Base-by-base conservation (phyloP, 2,888 invertebrate genomes). In the Aleiodes testaceus region DNA sequence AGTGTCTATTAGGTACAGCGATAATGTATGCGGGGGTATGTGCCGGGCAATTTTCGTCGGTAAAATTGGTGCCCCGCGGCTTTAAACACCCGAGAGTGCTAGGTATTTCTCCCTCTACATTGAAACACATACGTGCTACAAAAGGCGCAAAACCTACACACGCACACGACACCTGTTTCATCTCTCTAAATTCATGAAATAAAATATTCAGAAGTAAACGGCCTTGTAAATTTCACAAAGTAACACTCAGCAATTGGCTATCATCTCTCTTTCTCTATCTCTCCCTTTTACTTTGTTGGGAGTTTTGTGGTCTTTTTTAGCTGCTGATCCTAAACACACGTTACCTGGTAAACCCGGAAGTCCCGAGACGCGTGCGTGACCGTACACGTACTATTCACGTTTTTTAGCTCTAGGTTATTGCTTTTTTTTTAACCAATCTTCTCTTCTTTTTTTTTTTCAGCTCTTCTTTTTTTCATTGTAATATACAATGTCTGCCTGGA, bases 31-130 rank as follows among this genome's bases (percentile, higher is more conserved):
- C 65, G 42, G 52, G 47, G 47, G 66, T 55, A 71, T 68, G 50
- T 69, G 66, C 63, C 76, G 73, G 80, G 77, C 77, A 79, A 77
- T 80, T 80, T 79, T 75, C 63, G 75, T 76, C 74, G 77, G 76
- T 36, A 75, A 76, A 77, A 80, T 75, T 76, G 77, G 73, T 76
- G 73, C 72, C 72, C 72, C 70, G 65, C 71, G 73, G 72, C 66
- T 61, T 66, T 66, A 59, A 49, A 70, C 49, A 50, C 59, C 49
- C 55, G 44, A 59, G 70, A 70, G 55, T 55, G 44, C 53, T 59
- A 59, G 42, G 30, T 59, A 52, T 65, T n/a, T 55, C 65, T 59
- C 22, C n/a, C 5, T 12, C 55, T 44, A 59, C 22, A 26, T 26
- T 22, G 26, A 26, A 45, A 53, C 66, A 18, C 44, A 7, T 14